phyloP scores from a whole-genome alignment of 2,113 vertebrate species.

The Antennarius striatus region DNA sequence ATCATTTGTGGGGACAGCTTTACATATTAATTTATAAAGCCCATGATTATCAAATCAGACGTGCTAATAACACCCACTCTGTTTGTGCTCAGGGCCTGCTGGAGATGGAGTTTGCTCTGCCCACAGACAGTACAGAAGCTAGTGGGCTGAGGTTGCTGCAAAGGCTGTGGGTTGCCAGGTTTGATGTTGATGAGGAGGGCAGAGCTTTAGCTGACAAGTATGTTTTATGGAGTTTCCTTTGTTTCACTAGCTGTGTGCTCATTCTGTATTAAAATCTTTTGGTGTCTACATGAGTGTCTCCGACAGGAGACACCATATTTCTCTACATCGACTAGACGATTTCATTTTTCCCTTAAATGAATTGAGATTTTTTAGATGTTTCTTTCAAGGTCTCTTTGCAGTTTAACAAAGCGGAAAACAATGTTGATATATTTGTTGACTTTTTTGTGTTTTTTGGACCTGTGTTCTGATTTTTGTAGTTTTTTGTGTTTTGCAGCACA shows the following conservation, averaged over 20 bases:
- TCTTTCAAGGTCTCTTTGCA: too few relatives aligned
- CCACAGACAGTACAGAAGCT: constrained; percentile 87
- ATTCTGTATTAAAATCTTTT: background rate
- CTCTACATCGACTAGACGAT: background rate
- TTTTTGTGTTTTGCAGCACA: too few relatives aligned
- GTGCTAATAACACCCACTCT: background rate
- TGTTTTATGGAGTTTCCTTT: constrained; percentile 6
- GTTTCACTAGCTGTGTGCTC: background rate
- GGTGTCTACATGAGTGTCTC: background rate
- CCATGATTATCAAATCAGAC: background rate
- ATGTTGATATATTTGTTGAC: too few relatives aligned
- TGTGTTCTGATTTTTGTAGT: too few relatives aligned
- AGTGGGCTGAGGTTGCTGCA: constrained; percentile 88
- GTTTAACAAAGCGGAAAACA: too few relatives aligned
- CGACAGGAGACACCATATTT: background rate
- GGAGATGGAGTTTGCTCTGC: constrained; percentile 93
- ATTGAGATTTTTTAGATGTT: too few relatives aligned
- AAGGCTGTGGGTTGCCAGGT: constrained; percentile 92
- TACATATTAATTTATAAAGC: background rate
- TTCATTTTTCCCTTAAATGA: too few relatives aligned
- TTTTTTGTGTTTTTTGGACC: too few relatives aligned
- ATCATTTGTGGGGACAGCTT: background rate
- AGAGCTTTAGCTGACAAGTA: constrained; percentile 87
- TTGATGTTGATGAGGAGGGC: constrained; percentile 91
- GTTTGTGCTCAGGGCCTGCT: constrained; percentile 84